A percentile compares a stretch with the other conserved stretches of the same genome.
These are phyloP conservation scores for Delichon dasypus DNA, from an alignment of 2,797 vertebrate species.

Conservation along the genomic window DNA sequence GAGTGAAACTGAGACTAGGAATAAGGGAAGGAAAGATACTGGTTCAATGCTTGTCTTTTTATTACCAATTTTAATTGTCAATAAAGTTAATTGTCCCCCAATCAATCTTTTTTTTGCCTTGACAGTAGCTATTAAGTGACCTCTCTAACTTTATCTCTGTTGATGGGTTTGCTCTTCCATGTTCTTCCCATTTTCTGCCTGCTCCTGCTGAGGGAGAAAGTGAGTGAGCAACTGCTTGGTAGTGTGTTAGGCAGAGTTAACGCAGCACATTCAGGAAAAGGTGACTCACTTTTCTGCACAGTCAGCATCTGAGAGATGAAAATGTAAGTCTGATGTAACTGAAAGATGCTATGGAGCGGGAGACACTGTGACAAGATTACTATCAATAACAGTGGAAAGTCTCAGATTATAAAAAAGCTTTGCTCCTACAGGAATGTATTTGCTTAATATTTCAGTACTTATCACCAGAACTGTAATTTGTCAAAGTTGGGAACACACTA, in stretches of 20 bases:
- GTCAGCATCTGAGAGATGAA: neutral
- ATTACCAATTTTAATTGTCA: neutral
- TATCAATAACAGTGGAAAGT: neutral
- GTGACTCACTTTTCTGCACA: neutral
- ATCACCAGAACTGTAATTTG: neutral
- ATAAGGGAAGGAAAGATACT: neutral
- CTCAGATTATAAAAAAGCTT: neutral
- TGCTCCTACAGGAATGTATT: fast-evolving
- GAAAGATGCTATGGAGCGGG: neutral
- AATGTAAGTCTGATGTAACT: neutral
- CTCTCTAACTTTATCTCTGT: neutral
- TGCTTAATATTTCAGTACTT: neutral
- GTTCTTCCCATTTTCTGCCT: neutral
- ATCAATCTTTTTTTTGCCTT: neutral
- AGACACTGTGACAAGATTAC: neutral
- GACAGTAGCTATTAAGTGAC: neutral
- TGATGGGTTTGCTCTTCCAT: neutral
- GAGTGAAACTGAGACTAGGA: neutral
- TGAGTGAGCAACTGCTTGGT: neutral
- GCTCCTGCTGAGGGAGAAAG: neutral
- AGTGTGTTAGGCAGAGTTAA: neutral
- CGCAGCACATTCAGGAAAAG: neutral
- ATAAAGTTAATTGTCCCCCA: neutral
- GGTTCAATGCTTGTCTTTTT: neutral
- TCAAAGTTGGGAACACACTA: neutral